Base-by-base conservation (phyloP, 2,888 invertebrate species). In the Acleris sparsana region DNA sequence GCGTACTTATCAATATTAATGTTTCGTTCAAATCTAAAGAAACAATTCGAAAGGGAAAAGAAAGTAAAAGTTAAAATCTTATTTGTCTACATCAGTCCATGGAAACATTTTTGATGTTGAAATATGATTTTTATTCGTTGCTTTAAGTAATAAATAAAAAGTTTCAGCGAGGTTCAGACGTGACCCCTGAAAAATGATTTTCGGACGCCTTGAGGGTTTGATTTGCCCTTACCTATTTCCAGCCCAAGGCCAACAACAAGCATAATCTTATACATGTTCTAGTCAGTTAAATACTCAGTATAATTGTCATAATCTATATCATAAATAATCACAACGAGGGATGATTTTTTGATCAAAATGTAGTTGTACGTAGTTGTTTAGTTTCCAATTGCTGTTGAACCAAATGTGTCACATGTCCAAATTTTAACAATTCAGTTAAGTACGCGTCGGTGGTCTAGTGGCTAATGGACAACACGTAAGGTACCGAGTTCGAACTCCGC, bases 121-220 rank as follows among this genome's bases (percentile, higher is more conserved):
- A 61, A 44, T 53, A 61, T 33, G 46, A 29, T 17, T 62, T 49
- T 46, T 55, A 48, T 48, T 49, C 48, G 33, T 53, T 60, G 20
- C 48, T 62, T 11, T 39, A 55, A 55, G 55, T 62, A 55, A 62
- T 62, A 55, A 62, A 62, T 62, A 62, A 61, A 62, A 53, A 6
- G 29, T 9, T 44, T 46, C 53, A 6, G 44, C 39, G 46, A 18
- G 22, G 39, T 20, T 55, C 22, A 20, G 44, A 17, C 25, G 20
- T 20, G 44, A 48, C 46, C 29, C 18, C 62, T 62, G 5, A 29
- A 52, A 61, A 33, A 62, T 29, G 62, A 55, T 62, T 55, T 39
- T n/a, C 39, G 39, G 55, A 46, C 48, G 22, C 39, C 33, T 44
- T 16, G 29, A 53, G 22, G 11, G 39, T 62, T 49, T 62, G 55